Evolutionary conservation across 2,888 invertebrate genomes (phyloP).

Genomic region (Sarcophaga caerulescens): DNA sequence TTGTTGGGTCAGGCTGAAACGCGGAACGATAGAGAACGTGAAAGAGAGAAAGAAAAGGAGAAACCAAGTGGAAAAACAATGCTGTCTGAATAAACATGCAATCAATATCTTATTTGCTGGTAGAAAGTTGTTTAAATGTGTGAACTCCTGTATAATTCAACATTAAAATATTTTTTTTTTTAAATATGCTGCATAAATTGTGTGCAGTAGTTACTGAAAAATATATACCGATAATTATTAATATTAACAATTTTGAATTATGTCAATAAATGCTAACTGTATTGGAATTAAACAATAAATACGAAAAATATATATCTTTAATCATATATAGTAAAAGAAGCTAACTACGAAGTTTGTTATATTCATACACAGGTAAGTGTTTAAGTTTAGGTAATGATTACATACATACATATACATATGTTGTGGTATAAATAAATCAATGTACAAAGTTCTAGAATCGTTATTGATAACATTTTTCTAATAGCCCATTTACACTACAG

Average conservation of each 20-base stretch:
- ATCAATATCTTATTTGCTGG: constrained; percentile 58
- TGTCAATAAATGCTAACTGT: constrained; percentile 77
- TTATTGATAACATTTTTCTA: too few relatives aligned
- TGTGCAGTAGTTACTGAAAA: constrained; percentile 72
- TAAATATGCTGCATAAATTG: constrained; percentile 76
- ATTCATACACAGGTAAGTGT: background rate
- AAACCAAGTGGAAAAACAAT: constrained; percentile 79
- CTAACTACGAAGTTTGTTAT: background rate
- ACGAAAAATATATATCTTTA: constrained; percentile 44
- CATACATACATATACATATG: too few relatives aligned
- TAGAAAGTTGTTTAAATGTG: constrained; percentile 65
- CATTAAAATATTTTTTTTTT: constrained; percentile 64
- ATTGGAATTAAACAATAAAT: constrained; percentile 74
- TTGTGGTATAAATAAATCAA: too few relatives aligned
- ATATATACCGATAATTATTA: constrained; percentile 70
- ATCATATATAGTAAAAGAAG: background rate
- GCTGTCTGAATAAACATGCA: constrained; percentile 76
- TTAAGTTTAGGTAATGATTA: background rate
- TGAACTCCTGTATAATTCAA: constrained; percentile 69
- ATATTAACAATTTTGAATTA: constrained; percentile 75
- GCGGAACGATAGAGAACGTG: constrained; percentile 78
- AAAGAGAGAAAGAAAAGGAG: constrained; percentile 77
- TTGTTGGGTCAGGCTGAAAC: constrained; percentile 78
- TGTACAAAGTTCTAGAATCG: too few relatives aligned
- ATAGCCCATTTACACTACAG: too few relatives aligned